Base-by-base conservation (phyloP, 2,888 invertebrate species). In the Frankliniella intonsa region DNA sequence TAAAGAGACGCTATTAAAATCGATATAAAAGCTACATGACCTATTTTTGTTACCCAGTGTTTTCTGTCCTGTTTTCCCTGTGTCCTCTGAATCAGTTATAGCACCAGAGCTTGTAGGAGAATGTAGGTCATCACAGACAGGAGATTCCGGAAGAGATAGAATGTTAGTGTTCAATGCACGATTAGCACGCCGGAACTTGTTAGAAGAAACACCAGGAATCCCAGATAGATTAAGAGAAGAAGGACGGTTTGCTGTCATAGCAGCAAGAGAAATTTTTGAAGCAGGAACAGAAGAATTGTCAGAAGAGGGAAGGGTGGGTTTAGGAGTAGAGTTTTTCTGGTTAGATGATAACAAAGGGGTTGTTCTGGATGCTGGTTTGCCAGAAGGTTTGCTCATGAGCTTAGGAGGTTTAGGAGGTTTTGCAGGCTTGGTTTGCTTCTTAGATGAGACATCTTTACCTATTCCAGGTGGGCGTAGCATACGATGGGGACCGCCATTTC, bases 91-190 rank as follows among this genome's bases (percentile, higher is more conserved):
- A 85, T 89, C 89, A 0, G 87, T 86, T 25, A 76, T 76, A 12
- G 69, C 69, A 84, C 88, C 87, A 81, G 87, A 86, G 80, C 88
- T 86, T 85, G 88, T 0, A 88, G 87, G 55, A 87, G 88, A 85
- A 86, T 92, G 92, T 65, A 93, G 90, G 86, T 95, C 94, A 86
- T 95, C 95, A 82, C 93, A 94, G 0, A 95, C 94, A 0, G 95
- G 95, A 0, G 94, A 94, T 0, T 95, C 94, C 0, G 95, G 95
- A 84, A 95, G 92, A 8, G 94, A 94, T n/a, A 84, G 82, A 22
- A 76, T 76, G 69, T 76, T 76, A 76, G 69, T 76, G 80, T 85
- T 84, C 82, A 83, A 83, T 79, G 85, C 83, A 22, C 69, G 69
- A 76, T 76, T 76, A 87, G 88, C 69, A 87, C 87, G 76, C 80